Base-by-base conservation (phyloP, 2,113 vertebrate species). In the Daubentonia madagascariensis region DNA sequence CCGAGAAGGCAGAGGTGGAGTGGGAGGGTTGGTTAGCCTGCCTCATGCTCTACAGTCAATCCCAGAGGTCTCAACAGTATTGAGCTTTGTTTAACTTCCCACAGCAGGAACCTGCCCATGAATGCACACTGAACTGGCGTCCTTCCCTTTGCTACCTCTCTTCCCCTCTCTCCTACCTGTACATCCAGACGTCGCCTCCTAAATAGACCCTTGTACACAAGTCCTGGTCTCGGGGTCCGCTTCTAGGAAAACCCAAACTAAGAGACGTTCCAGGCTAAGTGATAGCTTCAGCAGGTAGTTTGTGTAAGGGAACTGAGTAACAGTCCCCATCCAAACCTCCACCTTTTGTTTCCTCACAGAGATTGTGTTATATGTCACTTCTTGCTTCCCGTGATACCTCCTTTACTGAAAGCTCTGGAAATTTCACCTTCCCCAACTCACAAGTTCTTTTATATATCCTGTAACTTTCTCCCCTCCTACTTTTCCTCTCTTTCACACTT, bases 301-400 rank as follows among this genome's bases (percentile, higher is more conserved):
- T 78, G 84, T 23, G 4, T 8, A 32, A 43, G 14, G 45, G 59
- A n/a, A 13, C 12, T 13, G 40, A 50, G 23, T 7, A 14, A 25
- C 28, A 76, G 43, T n/a, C 17, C 16, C 2, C 17, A 10, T 52
- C 5, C 50, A 3, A 0, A 14, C 4, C n/a, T 3, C 1, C 5
- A 16, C 23, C 8, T 96, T 40, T 32, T 23, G 73, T 40, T 65
- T 14, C 8, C 40, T n/a, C 23, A 72, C 16, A 40, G 17, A 6
- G 68, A 32, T 0, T 2, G 37, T 68, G 35, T 12, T 23, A 0
- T 5, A 18, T 0, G 35, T 61, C 78, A 50, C 12, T 92, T 75
- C 65, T 20, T 10, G 8, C 25, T 45, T 65, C 22, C 25, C 40
- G 11, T 7, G 10, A 67, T 81, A 78, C 45, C 43, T 85, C 7